Percentiles rank a stretch among this genome's conserved stretches.
Evolutionary conservation across 1,140 invertebrate species (phyloP).

Genomic region (Hestina assimilis): DNA sequence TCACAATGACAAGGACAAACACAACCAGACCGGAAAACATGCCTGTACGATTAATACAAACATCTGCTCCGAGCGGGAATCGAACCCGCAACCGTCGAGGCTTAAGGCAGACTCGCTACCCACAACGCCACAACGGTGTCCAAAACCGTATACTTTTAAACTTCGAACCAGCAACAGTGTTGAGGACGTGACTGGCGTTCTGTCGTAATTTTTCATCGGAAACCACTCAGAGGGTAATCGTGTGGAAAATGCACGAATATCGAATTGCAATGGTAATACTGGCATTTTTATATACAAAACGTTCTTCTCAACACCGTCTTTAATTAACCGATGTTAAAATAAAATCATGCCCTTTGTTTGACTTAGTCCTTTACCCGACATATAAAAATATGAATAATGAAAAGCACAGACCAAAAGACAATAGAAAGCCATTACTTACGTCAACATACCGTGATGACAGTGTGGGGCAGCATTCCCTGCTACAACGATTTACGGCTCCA

Average conservation of each 20-base stretch:
- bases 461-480: conserved; percentile 17
- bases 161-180: conserved; percentile 1
- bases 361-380: conserved; percentile 10
- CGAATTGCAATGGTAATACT: conserved; percentile 39
- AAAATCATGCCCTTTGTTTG: too few relatives aligned
- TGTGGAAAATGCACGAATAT: conserved; percentile 49
- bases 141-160: conserved; percentile 13
- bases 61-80: too few relatives aligned
- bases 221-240: conserved; percentile 47
- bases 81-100: too few relatives aligned
- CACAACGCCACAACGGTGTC: too few relatives aligned
- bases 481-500: conserved; percentile 20
- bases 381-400: conserved; percentile 22
- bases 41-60: too few relatives aligned
- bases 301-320: neutral
- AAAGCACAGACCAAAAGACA: conserved; percentile 23
- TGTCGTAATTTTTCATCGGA: conserved; percentile 43
- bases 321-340: too few relatives aligned
- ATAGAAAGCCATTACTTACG: conserved; percentile 29
- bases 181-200: conserved; percentile 30
- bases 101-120: too few relatives aligned
- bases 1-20: too few relatives aligned
- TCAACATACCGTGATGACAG: conserved; percentile 27
- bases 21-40: too few relatives aligned
- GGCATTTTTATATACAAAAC: conserved; percentile 18